phyloP scores from a whole-genome alignment of 35 echinoderm and acorn worm genomes.

The Lytechinus variegatus region DNA sequence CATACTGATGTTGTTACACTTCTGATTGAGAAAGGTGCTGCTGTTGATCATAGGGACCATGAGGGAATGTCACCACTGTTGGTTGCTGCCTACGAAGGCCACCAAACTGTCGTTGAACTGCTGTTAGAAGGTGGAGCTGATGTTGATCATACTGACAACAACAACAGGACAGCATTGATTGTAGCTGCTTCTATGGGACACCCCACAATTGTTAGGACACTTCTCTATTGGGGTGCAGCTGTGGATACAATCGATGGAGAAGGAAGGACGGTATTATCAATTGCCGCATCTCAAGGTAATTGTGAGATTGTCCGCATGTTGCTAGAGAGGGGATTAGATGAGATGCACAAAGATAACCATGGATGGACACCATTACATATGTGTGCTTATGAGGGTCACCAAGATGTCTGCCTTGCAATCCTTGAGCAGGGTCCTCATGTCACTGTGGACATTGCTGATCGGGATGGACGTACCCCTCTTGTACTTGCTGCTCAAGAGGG shows the following conservation, averaged over 20 bases:
- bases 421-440: conserved; percentile 79
- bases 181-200: conserved; percentile 97
- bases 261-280: conserved; percentile 94
- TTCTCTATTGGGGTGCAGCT: conserved; percentile 88
- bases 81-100: conserved; percentile 92
- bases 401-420: conserved; percentile 85
- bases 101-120: conserved; percentile 90
- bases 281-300: conserved; percentile 91
- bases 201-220: conserved; percentile 77
- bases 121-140: conserved; percentile 93
- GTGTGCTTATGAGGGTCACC: conserved; percentile 92
- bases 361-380: conserved; percentile 99
- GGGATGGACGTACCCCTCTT: conserved; percentile 91
- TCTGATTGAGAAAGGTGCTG: conserved; percentile 80
- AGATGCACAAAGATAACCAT: conserved; percentile 97
- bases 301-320: conserved; percentile 87
- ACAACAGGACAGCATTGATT: conserved; percentile 90
- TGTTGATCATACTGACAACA: conserved; percentile 92
- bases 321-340: conserved; percentile 92
- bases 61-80: conserved; percentile 98
- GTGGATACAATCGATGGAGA: conserved; percentile 97
- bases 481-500: conserved; percentile 96
- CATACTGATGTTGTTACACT: conserved; percentile 90
- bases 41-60: conserved; percentile 95
- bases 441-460: conserved; percentile 84